Conservation (phyloP, 1,140 invertebrate species). For the Heliconius nattereri region DNA sequence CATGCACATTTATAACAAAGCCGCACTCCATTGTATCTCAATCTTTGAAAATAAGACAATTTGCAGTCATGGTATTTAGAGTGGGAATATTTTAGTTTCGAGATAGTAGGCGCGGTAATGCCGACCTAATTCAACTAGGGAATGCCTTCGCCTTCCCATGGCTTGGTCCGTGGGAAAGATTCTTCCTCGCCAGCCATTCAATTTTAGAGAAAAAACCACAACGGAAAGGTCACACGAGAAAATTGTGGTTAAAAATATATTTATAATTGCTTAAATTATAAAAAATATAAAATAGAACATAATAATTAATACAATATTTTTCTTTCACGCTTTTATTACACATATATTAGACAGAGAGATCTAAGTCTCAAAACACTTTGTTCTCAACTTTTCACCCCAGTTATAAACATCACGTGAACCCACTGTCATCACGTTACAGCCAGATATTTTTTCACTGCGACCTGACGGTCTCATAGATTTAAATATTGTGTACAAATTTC, state of each 20-base stretch:
- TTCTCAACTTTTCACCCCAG: too few species aligned
- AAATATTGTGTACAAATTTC: background rate
- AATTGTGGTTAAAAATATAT: background rate
- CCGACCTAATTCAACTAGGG: conserved; percentile 31
- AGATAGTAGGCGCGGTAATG: conserved; percentile 22
- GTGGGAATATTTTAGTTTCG: conserved; percentile 15
- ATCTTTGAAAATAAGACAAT: background rate
- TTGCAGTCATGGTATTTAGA: conserved; percentile 16
- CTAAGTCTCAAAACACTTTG: too few species aligned
- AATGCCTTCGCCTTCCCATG: conserved; percentile 62
- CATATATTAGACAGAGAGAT: too few species aligned
- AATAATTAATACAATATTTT: too few species aligned
- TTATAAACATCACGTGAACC: too few species aligned
- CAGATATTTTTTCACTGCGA: too few species aligned
- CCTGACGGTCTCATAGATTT: background rate
- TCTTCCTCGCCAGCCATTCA: conserved; percentile 65
- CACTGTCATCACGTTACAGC: too few species aligned
- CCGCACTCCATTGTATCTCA: background rate
- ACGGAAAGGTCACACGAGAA: conserved; percentile 63
- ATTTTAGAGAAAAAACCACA: conserved; percentile 65
- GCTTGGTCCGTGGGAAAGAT: conserved; percentile 69
- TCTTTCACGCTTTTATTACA: too few species aligned
- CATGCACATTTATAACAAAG: background rate
- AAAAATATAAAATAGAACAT: background rate
- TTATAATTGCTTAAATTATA: background rate